Base-by-base conservation (phyloP, 1,140 invertebrate genomes). In the Drosophila saltans region DNA sequence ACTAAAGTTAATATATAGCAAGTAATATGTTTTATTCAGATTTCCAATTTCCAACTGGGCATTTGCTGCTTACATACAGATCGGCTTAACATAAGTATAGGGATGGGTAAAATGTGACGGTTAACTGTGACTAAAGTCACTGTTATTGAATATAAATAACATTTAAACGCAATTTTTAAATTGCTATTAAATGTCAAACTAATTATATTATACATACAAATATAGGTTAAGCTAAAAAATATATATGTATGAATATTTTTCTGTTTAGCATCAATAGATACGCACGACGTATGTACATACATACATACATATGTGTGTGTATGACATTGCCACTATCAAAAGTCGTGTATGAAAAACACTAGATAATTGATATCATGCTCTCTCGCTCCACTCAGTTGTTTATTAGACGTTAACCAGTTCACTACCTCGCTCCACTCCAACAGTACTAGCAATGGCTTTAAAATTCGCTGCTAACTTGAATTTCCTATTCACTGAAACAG, bases 391-490 rank as follows among this genome's bases (percentile, higher is more conserved):
- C 4, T 62, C 26, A 45, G 40, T 45, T 45, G 60, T 41, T 16
- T 30, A 48, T 26, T 52, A 10, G 45, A 52, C 21, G 7, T 52
- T 8, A 52, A 52, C 45, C 21, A 3, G 45, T 52, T 52, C 45
- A n/a, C 45, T 24, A 30, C 21, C n/a, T 6, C 2, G 16, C 8
- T 7, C n/a, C 9, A 30, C 41, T 33, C 10, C 16, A 16, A 16
- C 16, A 16, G 16, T 16, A 16, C 21, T 4, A 2, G 55, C 45
- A 48, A 93, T 95, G 94, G 69, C 88, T 48, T 81, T 96, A 59
- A 98, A 97, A 92, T 97, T 98, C 91, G 96, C 96, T 84, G 95
- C 96, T 7, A 98, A 98, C 93, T 92, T 99, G 57, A 95, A 96
- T n/a, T 97, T 97, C 92, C 96, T 99, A 94, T 99, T 98, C 88